Evolutionary conservation across 2,797 vertebrate genomes (phyloP).

Genomic region (Mycteria americana): DNA sequence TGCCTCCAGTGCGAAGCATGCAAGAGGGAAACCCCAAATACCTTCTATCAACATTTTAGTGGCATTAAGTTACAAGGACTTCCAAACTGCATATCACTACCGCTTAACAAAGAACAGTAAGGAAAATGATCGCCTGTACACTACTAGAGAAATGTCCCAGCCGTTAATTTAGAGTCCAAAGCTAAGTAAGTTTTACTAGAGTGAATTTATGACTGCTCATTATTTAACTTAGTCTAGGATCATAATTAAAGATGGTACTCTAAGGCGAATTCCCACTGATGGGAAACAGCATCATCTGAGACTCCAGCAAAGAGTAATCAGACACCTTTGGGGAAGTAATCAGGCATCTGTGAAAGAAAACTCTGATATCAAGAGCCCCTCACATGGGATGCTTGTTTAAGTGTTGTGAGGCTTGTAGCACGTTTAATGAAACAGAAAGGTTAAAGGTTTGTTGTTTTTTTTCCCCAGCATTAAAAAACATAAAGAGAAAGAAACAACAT

Average conservation of each 20-base stretch:
- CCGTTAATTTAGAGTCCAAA: slow-evolving; percentile 46
- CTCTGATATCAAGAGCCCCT: slow-evolving; percentile 57
- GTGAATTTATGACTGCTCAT: slow-evolving; percentile 59
- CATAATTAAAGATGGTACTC: slow-evolving; percentile 65
- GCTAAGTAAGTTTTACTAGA: slow-evolving; percentile 32
- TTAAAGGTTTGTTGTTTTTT: background rate
- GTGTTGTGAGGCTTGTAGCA: slow-evolving; percentile 15
- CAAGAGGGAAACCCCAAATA: background rate
- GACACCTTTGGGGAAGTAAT: slow-evolving; percentile 58
- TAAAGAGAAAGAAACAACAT: background rate
- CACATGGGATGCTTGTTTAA: slow-evolving; percentile 44
- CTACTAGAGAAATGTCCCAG: slow-evolving; percentile 27
- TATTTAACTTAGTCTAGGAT: slow-evolving; percentile 59
- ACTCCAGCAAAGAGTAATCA: slow-evolving; percentile 62
- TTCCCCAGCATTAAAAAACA: background rate
- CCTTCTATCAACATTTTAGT: background rate
- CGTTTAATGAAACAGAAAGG: slow-evolving; percentile 47
- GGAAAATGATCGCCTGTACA: background rate
- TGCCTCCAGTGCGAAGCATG: background rate
- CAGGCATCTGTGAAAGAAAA: slow-evolving; percentile 62
- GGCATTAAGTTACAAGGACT: background rate
- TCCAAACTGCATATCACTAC: background rate
- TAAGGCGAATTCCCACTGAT: slow-evolving; percentile 45
- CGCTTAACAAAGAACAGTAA: background rate
- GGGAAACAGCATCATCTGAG: slow-evolving; percentile 6